Conservation (phyloP, 2,113 vertebrate species). For the Corythornis vintsioides region DNA sequence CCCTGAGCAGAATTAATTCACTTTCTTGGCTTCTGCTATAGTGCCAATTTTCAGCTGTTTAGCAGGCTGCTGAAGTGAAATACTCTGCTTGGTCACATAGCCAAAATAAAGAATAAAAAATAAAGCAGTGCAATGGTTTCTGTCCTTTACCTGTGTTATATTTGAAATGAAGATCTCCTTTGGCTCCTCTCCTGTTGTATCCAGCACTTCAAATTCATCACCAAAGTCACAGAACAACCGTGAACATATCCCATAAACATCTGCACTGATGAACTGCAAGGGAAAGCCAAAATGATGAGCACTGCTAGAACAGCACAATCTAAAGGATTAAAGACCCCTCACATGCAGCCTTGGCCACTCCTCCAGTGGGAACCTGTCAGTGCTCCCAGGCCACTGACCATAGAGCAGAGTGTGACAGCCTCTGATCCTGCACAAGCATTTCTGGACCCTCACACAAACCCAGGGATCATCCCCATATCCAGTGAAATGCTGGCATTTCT, state of each 20-base stretch:
- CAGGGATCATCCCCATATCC: neutral
- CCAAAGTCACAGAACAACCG: slow-evolving; percentile 97
- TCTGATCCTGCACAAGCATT: neutral
- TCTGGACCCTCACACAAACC: neutral
- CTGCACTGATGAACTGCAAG: slow-evolving; percentile 91
- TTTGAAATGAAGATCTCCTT: slow-evolving; percentile 96
- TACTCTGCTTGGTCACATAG: neutral
- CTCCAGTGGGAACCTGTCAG: fast-evolving
- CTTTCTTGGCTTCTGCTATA: neutral
- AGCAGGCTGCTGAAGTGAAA: neutral
- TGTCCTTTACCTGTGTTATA: slow-evolving; percentile 87
- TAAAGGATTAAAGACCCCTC: neutral
- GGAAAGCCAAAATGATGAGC: neutral
- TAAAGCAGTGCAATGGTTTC: neutral
- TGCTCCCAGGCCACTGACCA: neutral
- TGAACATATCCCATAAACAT: slow-evolving; percentile 89
- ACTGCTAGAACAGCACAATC: neutral
- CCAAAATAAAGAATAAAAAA: neutral
- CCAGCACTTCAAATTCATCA: slow-evolving; percentile 92
- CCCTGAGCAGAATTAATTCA: neutral
- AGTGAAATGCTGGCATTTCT: neutral
- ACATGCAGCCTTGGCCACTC: neutral
- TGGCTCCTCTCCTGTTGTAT: slow-evolving; percentile 94
- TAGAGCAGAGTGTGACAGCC: neutral
- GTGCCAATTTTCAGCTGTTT: neutral